phyloP scores from a whole-genome alignment of 2,113 vertebrate species.

The Microtus ochrogaster region DNA sequence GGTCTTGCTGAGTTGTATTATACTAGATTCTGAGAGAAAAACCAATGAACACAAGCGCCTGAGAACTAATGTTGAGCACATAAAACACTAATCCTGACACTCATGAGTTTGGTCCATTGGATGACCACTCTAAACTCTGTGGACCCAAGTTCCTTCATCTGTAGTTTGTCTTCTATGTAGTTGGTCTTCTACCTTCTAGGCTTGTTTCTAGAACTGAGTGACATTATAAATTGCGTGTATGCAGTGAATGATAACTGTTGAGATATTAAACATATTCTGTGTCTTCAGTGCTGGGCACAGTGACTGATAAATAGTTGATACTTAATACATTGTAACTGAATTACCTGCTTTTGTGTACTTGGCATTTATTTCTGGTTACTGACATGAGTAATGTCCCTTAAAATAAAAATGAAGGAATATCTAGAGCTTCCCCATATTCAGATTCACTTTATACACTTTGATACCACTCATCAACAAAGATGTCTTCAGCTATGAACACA shows the following conservation, averaged over 20 bases:
- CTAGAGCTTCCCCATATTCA: constrained; percentile 1
- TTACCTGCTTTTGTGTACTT: constrained; percentile 22
- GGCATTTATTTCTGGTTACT: constrained; percentile 6
- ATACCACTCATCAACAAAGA: neutral
- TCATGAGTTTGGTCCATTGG: neutral
- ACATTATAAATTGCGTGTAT: constrained; percentile 33
- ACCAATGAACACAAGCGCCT: neutral
- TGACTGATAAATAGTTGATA: neutral
- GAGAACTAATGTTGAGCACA: neutral
- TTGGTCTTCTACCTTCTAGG: neutral
- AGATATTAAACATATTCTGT: constrained; percentile 38
- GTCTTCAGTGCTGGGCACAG: neutral
- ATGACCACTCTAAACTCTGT: neutral
- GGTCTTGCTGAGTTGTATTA: neutral
- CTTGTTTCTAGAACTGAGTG: constrained; percentile 1
- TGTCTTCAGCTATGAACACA: neutral
- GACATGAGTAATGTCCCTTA: neutral
- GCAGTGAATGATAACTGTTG: constrained; percentile 36
- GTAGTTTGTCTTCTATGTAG: neutral
- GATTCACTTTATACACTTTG: neutral
- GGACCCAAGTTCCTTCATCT: neutral
- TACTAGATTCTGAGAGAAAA: constrained; percentile 1
- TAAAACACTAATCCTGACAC: neutral
- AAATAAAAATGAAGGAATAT: neutral
- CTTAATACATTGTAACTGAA: constrained; percentile 54